These are phyloP conservation scores for Parelbella ahira DNA, from an alignment of 2,888 invertebrate species.

Conservation along the genomic window DNA sequence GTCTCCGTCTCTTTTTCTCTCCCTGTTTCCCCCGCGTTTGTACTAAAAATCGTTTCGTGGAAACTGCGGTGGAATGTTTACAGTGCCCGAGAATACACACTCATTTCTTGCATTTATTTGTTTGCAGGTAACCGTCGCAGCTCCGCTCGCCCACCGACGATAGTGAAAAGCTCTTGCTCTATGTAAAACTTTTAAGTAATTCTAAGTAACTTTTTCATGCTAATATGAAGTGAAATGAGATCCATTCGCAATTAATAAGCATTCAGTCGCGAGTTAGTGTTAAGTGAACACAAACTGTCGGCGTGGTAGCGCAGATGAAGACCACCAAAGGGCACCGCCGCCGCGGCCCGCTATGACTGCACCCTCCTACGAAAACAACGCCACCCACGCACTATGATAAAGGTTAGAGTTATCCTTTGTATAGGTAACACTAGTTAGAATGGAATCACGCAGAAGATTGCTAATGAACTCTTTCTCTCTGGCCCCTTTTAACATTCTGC, in stretches of 20 bases:
- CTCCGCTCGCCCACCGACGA: background rate
- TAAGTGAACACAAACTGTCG: slow-evolving; percentile 2
- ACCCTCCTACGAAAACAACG: slow-evolving; percentile 25
- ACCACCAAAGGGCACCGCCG: background rate
- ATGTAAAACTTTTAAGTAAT: background rate
- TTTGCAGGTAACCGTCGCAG: slow-evolving; percentile 3
- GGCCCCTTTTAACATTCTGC: too few species aligned
- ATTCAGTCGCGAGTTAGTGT: slow-evolving; percentile 2
- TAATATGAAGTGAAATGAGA: slow-evolving; percentile 10
- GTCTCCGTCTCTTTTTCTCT: background rate
- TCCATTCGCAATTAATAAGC: slow-evolving; percentile 9
- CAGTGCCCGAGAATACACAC: slow-evolving; percentile 2
- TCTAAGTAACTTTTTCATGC: background rate
- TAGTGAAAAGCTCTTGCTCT: slow-evolving; percentile 1
- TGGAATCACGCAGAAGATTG: too few species aligned
- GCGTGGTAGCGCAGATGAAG: slow-evolving; percentile 12
- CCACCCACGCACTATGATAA: slow-evolving; percentile 34
- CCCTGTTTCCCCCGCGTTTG: background rate
- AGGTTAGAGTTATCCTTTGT: slow-evolving; percentile 22
- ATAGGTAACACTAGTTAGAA: too few species aligned
- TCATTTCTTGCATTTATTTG: slow-evolving; percentile 9
- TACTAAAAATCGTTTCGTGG: slow-evolving; percentile 2
- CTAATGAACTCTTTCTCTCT: too few species aligned
- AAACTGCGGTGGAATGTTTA: slow-evolving; percentile 5
- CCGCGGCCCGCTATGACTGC: slow-evolving; percentile 32